phyloP scores from a whole-genome alignment of 2,113 vertebrate genomes.

The Podiceps cristatus region DNA sequence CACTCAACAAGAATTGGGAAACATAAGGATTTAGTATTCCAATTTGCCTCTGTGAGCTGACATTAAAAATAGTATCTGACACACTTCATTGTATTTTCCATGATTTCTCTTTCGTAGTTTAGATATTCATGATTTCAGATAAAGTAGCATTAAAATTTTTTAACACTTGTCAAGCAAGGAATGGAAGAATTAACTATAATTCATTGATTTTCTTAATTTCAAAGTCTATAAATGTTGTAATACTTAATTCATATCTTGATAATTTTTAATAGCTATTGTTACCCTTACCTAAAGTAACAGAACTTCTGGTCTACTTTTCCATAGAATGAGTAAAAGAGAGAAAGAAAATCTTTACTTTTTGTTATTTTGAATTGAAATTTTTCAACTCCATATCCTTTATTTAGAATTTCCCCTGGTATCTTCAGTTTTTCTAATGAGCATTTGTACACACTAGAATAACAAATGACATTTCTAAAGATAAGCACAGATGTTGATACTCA shows the following conservation, averaged over 20 bases:
- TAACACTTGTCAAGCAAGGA: background rate
- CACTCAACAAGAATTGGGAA: background rate
- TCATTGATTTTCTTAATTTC: background rate
- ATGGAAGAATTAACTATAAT: background rate
- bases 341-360: background rate
- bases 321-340: background rate
- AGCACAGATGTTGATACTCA: constrained; percentile 9
- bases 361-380: background rate
- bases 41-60: background rate
- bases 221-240: background rate
- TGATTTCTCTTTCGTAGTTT: background rate
- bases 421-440: background rate
- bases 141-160: background rate
- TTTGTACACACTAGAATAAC: background rate
- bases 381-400: background rate
- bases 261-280: background rate
- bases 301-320: background rate
- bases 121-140: background rate
- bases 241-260: background rate
- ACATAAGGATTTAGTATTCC: background rate
- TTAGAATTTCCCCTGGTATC: background rate
- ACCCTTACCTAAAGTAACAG: background rate
- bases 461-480: constrained; percentile 1
- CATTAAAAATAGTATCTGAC: background rate
- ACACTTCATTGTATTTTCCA: background rate